phyloP scores from a whole-genome alignment of 37 sponge, comb jelly and placozoan genomes.

The Diacarnus erythraeanus region DNA sequence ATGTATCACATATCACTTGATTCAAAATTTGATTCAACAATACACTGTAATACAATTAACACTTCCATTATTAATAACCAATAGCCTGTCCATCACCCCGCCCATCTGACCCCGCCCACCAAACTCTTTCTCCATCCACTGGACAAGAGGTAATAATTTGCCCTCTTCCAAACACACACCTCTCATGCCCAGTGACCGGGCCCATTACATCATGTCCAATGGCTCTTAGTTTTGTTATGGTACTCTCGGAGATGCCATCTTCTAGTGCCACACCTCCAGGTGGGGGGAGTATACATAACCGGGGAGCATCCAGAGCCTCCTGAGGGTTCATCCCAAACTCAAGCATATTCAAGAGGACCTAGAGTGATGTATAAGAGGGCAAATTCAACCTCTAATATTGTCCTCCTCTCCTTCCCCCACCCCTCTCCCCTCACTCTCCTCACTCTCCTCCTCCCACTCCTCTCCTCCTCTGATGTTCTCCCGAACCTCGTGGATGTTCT shows the following conservation, averaged over 20 bases:
- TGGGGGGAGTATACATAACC: constrained; percentile 61
- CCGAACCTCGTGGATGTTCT: too few species aligned
- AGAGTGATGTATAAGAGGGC: not conserved
- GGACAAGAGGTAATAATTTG: constrained; percentile 59
- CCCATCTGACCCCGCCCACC: constrained; percentile 84
- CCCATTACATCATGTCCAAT: constrained; percentile 68
- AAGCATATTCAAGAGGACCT: constrained; percentile 89
- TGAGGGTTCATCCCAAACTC: constrained; percentile 89
- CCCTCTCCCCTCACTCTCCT: too few species aligned
- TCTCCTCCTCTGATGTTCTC: too few species aligned
- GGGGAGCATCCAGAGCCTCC: constrained; percentile 70
- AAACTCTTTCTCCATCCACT: constrained; percentile 37
- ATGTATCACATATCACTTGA: too few species aligned
- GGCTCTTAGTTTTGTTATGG: constrained; percentile 23
- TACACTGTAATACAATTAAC: not conserved
- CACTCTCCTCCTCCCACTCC: too few species aligned
- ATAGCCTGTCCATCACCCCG: constrained; percentile 81
- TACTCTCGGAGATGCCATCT: constrained; percentile 50
- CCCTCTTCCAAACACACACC: constrained; percentile 77
- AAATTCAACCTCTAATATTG: too few species aligned
- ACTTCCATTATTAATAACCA: constrained; percentile 45
- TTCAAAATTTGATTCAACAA: constrained; percentile 9
- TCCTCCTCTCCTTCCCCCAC: too few species aligned
- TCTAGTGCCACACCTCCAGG: constrained; percentile 55
- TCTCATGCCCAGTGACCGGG: constrained; percentile 41